A percentile compares a stretch with the other conserved stretches of the same genome.
phyloP scores from a whole-genome alignment of 2,113 vertebrate genomes.

The Toxotes chatareus region DNA sequence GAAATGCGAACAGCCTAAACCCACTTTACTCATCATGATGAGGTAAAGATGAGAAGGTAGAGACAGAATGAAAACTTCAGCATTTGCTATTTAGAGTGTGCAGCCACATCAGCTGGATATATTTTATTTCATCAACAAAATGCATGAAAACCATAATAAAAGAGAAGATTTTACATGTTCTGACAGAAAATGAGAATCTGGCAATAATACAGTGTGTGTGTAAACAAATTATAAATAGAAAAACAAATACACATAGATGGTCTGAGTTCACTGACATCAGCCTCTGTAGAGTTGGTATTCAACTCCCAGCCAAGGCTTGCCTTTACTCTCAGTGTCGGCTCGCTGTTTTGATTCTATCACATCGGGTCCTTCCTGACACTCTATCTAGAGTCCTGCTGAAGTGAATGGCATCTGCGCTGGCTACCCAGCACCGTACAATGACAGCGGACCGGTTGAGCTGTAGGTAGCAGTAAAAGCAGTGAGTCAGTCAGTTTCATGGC shows the following conservation, averaged over 20 bases:
- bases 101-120: not conserved
- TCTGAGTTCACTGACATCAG: not conserved
- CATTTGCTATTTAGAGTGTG: not conserved
- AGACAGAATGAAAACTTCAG: no score
- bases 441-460: slow-evolving; percentile 15
- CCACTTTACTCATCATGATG: not conserved
- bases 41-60: not conserved
- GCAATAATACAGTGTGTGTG: slow-evolving; percentile 1
- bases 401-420: not conserved
- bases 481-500: slow-evolving; percentile 51
- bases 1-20: not conserved
- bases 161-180: not conserved
- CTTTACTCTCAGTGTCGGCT: not conserved
- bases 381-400: not conserved
- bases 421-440: slow-evolving; percentile 1
- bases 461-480: slow-evolving; percentile 64
- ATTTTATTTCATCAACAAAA: slow-evolving; percentile 2
- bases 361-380: not conserved
- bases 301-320: slow-evolving; percentile 5
- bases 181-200: not conserved
- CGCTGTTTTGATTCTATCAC: not conserved
- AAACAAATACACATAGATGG: not conserved
- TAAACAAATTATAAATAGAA: slow-evolving; percentile 27
- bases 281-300: not conserved
- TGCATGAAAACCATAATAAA: not conserved